Evolutionary conservation across 2,113 vertebrate species (phyloP).

Genomic region (Blennius ocellaris): DNA sequence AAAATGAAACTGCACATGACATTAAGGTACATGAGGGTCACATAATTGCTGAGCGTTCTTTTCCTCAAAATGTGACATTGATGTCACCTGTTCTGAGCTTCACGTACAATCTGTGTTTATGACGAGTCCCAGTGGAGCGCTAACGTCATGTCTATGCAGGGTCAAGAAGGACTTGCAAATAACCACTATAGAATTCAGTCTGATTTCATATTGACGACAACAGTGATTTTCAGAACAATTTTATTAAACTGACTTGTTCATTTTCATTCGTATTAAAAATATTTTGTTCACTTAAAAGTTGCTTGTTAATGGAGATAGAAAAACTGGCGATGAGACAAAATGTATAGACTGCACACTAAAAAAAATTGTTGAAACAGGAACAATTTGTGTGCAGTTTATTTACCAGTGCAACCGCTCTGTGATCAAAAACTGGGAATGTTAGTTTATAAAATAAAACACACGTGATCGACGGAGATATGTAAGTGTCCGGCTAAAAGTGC

Average conservation of each 20-base stretch:
- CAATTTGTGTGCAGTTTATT: neutral
- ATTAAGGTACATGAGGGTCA: no score
- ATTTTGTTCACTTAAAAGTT: slow-evolving; percentile 38
- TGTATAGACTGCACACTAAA: no score
- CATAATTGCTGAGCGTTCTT: no score
- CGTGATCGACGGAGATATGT: no score
- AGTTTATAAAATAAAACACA: no score
- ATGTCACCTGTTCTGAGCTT: slow-evolving; percentile 43
- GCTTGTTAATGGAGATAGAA: no score
- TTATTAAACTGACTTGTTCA: slow-evolving; percentile 50
- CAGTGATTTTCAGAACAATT: slow-evolving; percentile 45
- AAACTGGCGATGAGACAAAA: no score
- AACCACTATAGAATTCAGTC: slow-evolving; percentile 47
- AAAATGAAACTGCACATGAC: no score
- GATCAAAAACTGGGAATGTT: no score
- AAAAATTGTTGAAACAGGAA: no score
- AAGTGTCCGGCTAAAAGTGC: neutral
- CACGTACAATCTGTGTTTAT: slow-evolving; percentile 45
- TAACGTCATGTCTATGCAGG: slow-evolving; percentile 56
- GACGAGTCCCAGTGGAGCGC: slow-evolving; percentile 41
- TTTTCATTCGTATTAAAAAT: slow-evolving; percentile 69
- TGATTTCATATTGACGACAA: slow-evolving; percentile 66
- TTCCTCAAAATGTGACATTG: no score
- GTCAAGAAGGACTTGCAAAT: slow-evolving; percentile 10
- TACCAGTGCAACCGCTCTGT: no score